Percentiles rank a stretch among this genome's conserved stretches.
Conservation (phyloP, 2,888 invertebrate genomes). For the Pherbina coryleti region DNA sequence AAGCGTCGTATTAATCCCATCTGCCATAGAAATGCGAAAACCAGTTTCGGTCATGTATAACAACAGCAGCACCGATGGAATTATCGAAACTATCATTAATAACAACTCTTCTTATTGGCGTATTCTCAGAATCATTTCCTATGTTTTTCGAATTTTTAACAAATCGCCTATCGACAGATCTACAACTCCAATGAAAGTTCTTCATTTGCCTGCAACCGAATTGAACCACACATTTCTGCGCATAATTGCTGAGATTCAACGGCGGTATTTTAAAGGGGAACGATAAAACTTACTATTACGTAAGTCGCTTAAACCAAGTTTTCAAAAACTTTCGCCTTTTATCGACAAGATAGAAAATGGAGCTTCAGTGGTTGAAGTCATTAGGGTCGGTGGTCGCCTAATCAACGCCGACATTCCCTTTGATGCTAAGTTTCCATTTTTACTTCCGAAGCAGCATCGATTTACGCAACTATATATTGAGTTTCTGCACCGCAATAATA, state of each 20-base stretch:
- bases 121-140: not conserved
- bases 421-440: conserved; percentile 22
- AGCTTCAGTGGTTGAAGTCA: not conserved
- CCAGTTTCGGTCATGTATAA: not conserved
- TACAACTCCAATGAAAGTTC: not conserved
- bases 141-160: conserved; percentile 1
- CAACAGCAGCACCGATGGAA: not conserved
- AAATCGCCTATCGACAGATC: not conserved
- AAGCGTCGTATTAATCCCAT: not conserved
- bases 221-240: not conserved
- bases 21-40: not conserved
- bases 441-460: conserved; percentile 47
- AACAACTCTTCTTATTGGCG: not conserved
- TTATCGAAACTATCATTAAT: not conserved
- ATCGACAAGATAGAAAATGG: not conserved
- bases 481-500: too few relatives aligned
- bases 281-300: not conserved
- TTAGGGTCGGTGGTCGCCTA: conserved; percentile 15
- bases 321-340: not conserved
- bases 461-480: too few relatives aligned
- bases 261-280: not conserved
- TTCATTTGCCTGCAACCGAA: not conserved
- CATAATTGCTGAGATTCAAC: not conserved
- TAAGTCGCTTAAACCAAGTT: not conserved
- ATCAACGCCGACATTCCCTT: conserved; percentile 43